These are phyloP conservation scores for Heliconius hortense DNA, from an alignment of 2,888 invertebrate genomes.

Conservation along the genomic window DNA sequence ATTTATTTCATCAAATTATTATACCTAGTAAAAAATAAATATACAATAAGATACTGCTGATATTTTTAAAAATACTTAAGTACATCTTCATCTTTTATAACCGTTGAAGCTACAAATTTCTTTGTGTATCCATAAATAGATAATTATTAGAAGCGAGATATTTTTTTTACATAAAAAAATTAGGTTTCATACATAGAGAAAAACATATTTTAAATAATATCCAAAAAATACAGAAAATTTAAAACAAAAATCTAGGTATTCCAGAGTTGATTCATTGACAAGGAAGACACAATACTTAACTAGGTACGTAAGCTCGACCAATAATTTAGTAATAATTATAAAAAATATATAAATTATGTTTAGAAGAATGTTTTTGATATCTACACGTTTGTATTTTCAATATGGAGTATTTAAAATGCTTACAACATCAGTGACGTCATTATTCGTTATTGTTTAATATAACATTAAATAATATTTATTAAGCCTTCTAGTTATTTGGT, in stretches of 20 bases:
- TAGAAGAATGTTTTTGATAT: constrained; percentile 9
- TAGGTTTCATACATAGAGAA: neutral
- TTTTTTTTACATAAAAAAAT: neutral
- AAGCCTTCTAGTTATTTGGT: constrained; percentile 65
- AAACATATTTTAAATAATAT: neutral
- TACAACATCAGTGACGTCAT: constrained; percentile 5
- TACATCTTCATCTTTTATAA: neutral
- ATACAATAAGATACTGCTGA: neutral
- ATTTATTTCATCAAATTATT: neutral
- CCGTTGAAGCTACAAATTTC: neutral
- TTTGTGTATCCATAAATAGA: neutral
- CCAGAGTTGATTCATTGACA: constrained; percentile 2
- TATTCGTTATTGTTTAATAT: constrained; percentile 21
- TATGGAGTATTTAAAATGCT: constrained; percentile 4
- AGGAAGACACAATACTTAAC: constrained; percentile 38
- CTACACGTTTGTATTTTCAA: constrained; percentile 11
- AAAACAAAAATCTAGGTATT: constrained; percentile 3
- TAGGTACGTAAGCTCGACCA: constrained; percentile 62
- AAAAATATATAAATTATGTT: constrained; percentile 32
- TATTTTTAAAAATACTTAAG: neutral
- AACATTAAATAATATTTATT: constrained; percentile 33
- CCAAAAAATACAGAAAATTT: neutral
- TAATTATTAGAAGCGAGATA: neutral
- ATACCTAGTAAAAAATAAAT: neutral
- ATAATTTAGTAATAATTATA: constrained; percentile 40